phyloP scores from a whole-genome alignment of 2,888 invertebrate species.

The Stenchaetothrips biformis region DNA sequence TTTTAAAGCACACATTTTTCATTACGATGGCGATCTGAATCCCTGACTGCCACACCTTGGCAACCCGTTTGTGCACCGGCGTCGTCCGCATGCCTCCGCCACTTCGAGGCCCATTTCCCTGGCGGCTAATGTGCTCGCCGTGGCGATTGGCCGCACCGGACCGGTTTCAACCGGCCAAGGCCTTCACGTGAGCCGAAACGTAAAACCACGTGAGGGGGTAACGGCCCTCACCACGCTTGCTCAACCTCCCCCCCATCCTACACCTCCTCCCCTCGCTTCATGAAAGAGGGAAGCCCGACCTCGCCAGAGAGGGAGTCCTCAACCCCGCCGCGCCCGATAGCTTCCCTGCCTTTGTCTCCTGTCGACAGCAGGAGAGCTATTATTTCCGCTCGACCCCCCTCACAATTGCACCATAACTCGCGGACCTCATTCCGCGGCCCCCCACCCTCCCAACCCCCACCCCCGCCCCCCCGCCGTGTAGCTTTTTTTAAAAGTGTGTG shows the following conservation, averaged over 20 bases:
- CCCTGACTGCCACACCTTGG: too few species aligned
- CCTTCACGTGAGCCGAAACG: background rate
- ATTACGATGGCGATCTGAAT: too few species aligned
- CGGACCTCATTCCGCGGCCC: background rate
- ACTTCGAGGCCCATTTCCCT: background rate
- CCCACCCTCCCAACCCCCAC: background rate
- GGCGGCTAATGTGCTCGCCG: background rate
- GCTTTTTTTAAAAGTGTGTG: background rate
- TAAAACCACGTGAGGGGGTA: background rate
- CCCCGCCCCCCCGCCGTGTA: background rate
- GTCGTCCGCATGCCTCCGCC: background rate
- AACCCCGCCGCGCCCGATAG: background rate
- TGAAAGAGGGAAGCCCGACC: background rate
- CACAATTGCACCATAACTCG: conserved; percentile 3
- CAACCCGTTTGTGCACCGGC: too few species aligned
- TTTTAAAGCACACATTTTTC: too few species aligned
- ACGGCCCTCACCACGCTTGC: background rate
- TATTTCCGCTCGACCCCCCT: conserved; percentile 13
- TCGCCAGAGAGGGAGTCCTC: background rate
- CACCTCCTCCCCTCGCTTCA: background rate
- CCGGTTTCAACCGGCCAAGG: background rate
- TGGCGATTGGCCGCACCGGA: background rate
- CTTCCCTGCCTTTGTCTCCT: background rate
- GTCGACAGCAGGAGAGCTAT: background rate
- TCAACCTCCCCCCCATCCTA: background rate